Evolutionary conservation across 2,888 invertebrate genomes (phyloP).

Genomic region (Tenthredo distinguenda): DNA sequence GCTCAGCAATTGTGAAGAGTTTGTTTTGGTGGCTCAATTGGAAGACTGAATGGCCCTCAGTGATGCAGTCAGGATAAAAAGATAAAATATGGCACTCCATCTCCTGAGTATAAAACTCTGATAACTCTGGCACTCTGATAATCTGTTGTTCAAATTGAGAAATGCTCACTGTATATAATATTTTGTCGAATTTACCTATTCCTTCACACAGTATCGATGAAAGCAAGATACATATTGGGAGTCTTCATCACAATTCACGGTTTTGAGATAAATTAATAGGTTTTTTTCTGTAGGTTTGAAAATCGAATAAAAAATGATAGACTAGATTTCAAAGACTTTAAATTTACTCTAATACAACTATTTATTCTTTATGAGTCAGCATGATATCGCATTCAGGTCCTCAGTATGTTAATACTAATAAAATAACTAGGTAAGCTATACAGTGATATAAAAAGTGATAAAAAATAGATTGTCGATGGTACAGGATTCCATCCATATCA

Average conservation of each 20-base stretch:
- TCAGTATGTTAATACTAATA: conserved; percentile 34
- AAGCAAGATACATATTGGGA: neutral
- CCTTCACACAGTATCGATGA: neutral
- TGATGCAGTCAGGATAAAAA: neutral
- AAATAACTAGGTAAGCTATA: conserved; percentile 37
- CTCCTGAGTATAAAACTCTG: neutral
- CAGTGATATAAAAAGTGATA: conserved; percentile 40
- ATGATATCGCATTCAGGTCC: conserved; percentile 6
- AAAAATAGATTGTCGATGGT: conserved; percentile 30
- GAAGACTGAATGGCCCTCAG: neutral
- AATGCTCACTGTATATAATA: neutral
- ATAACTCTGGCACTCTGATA: no score
- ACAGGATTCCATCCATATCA: neutral
- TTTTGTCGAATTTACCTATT: neutral
- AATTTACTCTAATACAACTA: conserved; percentile 5
- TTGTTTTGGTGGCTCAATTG: neutral
- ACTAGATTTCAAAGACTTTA: neutral
- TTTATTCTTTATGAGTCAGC: conserved; percentile 9
- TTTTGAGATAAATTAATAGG: neutral
- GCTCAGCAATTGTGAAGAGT: neutral
- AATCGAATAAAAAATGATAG: neutral
- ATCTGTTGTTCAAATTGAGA: neutral
- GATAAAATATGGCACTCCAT: neutral
- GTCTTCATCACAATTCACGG: neutral
- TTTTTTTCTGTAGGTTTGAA: neutral